Base-by-base conservation (phyloP, 2,113 vertebrate species). In the Phyllopteryx taeniolatus region DNA sequence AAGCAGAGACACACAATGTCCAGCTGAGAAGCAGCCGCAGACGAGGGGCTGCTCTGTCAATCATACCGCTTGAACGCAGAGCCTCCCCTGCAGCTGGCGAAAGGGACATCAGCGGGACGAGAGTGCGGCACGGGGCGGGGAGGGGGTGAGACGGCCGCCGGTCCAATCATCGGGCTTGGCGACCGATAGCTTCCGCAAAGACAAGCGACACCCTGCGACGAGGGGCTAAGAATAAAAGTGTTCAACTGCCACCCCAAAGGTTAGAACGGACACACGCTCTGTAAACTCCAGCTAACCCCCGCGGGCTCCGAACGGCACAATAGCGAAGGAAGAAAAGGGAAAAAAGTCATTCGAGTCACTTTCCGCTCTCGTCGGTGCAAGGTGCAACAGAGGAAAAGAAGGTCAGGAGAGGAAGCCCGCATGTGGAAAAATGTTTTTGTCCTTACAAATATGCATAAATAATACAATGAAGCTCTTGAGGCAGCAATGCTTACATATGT, bases 191-290 rank as follows among this genome's bases (percentile, higher is more conserved):
- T 88, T 87, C 88, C 83, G 69, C 77, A 70, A 44, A 86, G 82
- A 85, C 82, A 84, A 84, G 73, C 74, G 77, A 87, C 86, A 85
- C 83, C 77, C 76, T 67, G 73, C 80, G 68, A 81, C 17, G 78
- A 39, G 46, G 76, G 76, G 88, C 88, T 89, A 88, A 87, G 91
- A 91, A 91, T 91, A 90, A 86, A 85, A 81, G 76, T 78, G 83
- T 81, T 71, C 57, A 60, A 67, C 60, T 82, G 83, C 85, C 81
- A 67, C 81, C 68, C 63, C 67, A 87, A 87, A 90, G 86, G 87
- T 87, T 80, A 88, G 73, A 79, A 65, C 59, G 77, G 79, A 85
- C 79, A 74, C 82, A 67, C 79, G 68, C 75, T 71, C 54, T 59
- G 62, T 87, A 82, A 89, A 83, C 86, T 86, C 82, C 83, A 74